These are phyloP conservation scores for Myotis pilosus DNA, from an alignment of 2,797 vertebrate species.

Conservation along the genomic window DNA sequence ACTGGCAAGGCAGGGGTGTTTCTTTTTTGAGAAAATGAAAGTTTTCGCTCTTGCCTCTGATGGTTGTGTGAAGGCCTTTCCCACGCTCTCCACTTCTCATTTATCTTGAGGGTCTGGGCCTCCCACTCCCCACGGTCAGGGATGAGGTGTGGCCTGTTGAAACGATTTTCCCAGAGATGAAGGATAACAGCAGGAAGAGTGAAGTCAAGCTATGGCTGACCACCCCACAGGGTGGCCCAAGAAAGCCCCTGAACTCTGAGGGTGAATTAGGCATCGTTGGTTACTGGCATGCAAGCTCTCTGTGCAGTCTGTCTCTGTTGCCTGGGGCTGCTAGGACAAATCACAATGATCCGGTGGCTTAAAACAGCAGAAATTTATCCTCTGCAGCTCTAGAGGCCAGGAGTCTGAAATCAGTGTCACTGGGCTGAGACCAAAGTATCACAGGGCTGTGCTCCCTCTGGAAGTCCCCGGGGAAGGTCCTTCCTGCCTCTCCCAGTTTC, in stretches of 20 bases:
- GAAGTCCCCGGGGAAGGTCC: too few relatives aligned
- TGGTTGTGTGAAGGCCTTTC: not conserved
- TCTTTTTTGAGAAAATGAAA: not conserved
- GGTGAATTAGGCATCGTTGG: not conserved
- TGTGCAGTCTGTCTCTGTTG: too few relatives aligned
- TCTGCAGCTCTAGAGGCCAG: not conserved
- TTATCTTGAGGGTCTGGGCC: not conserved
- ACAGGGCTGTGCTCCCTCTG: accelerated
- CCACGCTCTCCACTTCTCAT: not conserved
- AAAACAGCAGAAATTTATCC: not conserved
- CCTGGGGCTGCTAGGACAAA: not conserved
- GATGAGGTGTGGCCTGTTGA: not conserved
- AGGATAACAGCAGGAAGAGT: not conserved
- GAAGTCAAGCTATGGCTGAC: not conserved
- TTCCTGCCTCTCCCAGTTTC: not conserved
- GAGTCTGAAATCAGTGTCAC: not conserved
- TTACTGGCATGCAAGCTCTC: not conserved
- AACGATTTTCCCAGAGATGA: not conserved
- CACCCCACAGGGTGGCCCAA: not conserved
- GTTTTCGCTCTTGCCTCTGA: not conserved
- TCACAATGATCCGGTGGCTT: too few relatives aligned
- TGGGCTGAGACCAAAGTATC: not conserved
- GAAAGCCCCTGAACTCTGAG: not conserved
- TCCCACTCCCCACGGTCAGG: not conserved
- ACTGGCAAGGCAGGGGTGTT: not conserved